These are phyloP conservation scores for Tipula lateralis DNA, from an alignment of 2,888 invertebrate species.

Conservation along the genomic window DNA sequence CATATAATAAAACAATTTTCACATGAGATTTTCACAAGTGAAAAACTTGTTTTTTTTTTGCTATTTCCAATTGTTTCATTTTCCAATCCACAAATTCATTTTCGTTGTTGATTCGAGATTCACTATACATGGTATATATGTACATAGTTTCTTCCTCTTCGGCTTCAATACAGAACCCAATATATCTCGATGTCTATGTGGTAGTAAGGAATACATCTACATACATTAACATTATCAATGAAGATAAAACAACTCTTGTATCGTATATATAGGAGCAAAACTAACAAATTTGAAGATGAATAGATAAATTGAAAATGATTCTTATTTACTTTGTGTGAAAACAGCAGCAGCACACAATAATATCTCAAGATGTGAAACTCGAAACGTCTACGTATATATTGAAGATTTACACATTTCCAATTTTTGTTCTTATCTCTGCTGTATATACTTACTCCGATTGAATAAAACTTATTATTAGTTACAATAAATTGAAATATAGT, in stretches of 20 bases:
- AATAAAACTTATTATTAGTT: not conserved
- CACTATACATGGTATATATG: not conserved
- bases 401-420: not conserved
- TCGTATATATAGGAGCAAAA: not conserved
- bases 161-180: not conserved
- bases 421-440: not conserved
- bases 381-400: not conserved
- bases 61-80: not conserved
- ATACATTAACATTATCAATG: not conserved
- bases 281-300: conserved; percentile 15
- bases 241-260: not conserved
- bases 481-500: not conserved
- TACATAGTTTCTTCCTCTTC: too few relatives aligned
- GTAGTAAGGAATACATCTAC: not conserved
- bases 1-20: conserved; percentile 19
- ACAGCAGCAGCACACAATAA: conserved; percentile 11
- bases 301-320: conserved; percentile 24
- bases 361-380: not conserved
- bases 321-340: conserved; percentile 24
- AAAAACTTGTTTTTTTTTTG: not conserved
- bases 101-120: not conserved
- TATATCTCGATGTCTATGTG: not conserved
- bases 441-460: not conserved
- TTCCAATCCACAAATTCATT: conserved; percentile 24
- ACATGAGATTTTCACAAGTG: not conserved